A percentile compares a stretch with the other conserved stretches of the same genome.
Evolutionary conservation across 2,113 vertebrate species (phyloP).

Genomic region (Passer montanus): DNA sequence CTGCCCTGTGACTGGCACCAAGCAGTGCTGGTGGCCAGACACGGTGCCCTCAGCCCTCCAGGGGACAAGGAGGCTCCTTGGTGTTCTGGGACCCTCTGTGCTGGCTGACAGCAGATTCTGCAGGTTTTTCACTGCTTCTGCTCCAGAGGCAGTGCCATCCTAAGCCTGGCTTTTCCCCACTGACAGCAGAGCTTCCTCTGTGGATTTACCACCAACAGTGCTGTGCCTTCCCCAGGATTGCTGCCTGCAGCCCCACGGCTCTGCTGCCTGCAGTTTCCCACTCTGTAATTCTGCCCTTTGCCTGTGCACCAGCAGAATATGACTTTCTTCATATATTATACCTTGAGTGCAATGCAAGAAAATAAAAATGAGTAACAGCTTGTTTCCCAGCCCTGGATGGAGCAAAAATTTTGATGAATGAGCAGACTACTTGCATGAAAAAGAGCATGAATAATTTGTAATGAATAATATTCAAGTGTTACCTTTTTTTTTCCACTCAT

Average conservation of each 20-base stretch:
- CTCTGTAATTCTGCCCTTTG: neutral
- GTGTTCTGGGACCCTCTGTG: neutral
- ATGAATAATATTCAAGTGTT: slow-evolving; percentile 60
- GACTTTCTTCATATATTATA: slow-evolving; percentile 34
- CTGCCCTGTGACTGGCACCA: no score
- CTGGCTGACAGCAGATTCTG: accelerated
- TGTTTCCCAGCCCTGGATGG: slow-evolving; percentile 40
- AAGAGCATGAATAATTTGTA: slow-evolving; percentile 61
- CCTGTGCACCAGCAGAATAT: neutral
- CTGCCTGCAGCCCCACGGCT: neutral
- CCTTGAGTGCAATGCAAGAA: slow-evolving; percentile 32
- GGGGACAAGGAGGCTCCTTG: neutral
- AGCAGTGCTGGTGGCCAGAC: accelerated
- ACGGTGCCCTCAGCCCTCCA: neutral
- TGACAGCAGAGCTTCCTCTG: accelerated
- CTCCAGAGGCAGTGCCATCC: neutral
- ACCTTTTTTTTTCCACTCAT: slow-evolving; percentile 47
- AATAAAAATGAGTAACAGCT: slow-evolving; percentile 69
- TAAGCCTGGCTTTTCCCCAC: neutral
- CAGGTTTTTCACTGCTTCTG: accelerated
- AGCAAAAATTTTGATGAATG: slow-evolving; percentile 67
- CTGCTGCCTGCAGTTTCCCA: neutral
- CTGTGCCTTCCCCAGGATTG: neutral
- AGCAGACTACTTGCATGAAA: slow-evolving; percentile 43
- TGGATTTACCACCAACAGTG: neutral